Percentiles rank a stretch among this genome's conserved stretches.
phyloP scores from a whole-genome alignment of 2,888 invertebrate species.

The Digitonthophagus gazella region DNA sequence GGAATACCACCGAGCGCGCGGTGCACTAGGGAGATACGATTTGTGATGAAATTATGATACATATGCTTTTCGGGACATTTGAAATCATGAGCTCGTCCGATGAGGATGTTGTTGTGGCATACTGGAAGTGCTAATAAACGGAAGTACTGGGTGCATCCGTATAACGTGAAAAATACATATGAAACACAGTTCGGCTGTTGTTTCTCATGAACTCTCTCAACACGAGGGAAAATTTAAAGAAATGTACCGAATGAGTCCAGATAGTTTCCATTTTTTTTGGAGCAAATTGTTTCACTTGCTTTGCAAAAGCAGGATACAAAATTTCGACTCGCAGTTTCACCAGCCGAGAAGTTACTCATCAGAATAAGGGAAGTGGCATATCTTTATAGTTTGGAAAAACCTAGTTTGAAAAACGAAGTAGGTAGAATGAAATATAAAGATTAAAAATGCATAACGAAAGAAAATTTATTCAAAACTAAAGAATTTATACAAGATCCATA shows the following conservation, averaged over 20 bases:
- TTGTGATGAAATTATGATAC: constrained; percentile 2
- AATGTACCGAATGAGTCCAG: constrained; percentile 11
- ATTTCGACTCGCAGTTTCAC: neutral
- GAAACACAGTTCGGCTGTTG: constrained; percentile 14
- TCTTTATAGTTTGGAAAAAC: neutral
- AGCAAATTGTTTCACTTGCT: constrained; percentile 3
- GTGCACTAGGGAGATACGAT: constrained; percentile 6
- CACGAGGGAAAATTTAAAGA: constrained; percentile 4
- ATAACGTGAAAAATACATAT: constrained; percentile 2
- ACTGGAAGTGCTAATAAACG: constrained; percentile 4
- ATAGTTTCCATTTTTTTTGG: constrained; percentile 13
- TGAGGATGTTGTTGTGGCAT: constrained; percentile 8
- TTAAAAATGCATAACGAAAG: neutral
- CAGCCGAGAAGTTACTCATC: constrained; percentile 10
- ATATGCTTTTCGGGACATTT: constrained; percentile 2
- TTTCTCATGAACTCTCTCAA: neutral
- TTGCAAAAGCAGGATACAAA: neutral
- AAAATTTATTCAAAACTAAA: constrained; percentile 4
- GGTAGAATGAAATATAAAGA: neutral
- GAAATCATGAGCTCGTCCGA: constrained; percentile 12
- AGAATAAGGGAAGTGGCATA: constrained; percentile 10
- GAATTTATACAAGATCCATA: neutral
- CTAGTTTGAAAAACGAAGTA: neutral
- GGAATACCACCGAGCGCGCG: neutral
- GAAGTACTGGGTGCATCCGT: constrained; percentile 4